Evolutionary conservation across 2,797 vertebrate genomes (phyloP).

Genomic region (Danio jaintianensis): DNA sequence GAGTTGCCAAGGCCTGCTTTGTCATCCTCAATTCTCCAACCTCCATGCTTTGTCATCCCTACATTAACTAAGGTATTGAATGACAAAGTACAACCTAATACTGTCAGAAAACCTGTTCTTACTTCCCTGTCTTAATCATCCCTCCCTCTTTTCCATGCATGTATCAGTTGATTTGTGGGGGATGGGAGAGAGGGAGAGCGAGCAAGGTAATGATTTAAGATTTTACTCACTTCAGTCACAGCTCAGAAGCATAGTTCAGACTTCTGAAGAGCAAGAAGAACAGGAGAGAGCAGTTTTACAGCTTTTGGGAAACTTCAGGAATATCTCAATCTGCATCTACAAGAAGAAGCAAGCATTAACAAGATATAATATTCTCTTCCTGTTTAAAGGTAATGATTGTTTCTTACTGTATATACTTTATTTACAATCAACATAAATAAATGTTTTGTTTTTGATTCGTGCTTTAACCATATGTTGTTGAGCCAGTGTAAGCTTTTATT

Average conservation of each 20-base stretch:
- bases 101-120: constrained; percentile 54
- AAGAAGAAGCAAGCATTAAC: not conserved
- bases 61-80: constrained; percentile 14
- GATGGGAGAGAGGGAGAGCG: not conserved
- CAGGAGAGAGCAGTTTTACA: not conserved
- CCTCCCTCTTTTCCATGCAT: constrained; percentile 22
- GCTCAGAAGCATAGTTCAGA: constrained; percentile 14
- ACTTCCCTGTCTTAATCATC: constrained; percentile 41
- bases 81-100: constrained; percentile 42
- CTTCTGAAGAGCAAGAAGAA: not conserved
- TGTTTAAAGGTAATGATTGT: constrained; percentile 22
- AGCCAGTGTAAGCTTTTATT: not conserved
- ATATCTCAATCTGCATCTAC: not conserved
- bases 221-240: constrained; percentile 21
- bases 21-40: not conserved
- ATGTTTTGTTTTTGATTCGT: not conserved
- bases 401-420: not conserved
- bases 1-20: not conserved
- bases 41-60: constrained; percentile 58
- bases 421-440: no score
- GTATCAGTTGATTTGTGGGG: not conserved
- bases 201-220: constrained; percentile 7
- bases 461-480: not conserved
- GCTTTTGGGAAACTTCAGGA: not conserved
- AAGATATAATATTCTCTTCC: not conserved